Evolutionary conservation across 2,888 invertebrate genomes (phyloP).

Genomic region (Strigamia maritima): DNA sequence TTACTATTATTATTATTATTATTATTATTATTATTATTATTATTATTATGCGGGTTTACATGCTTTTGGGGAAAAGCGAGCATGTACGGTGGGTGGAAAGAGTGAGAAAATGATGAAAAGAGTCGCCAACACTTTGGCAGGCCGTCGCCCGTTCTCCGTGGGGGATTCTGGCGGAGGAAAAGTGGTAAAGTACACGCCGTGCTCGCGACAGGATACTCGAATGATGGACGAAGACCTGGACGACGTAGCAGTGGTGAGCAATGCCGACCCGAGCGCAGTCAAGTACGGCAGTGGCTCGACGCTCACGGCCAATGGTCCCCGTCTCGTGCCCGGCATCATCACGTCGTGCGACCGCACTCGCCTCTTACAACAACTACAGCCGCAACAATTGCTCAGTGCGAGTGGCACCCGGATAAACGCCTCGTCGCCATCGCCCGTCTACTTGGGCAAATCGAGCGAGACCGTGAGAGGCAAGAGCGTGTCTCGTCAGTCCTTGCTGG

Average conservation of each 20-base stretch:
- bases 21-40: too few species aligned
- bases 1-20: too few species aligned
- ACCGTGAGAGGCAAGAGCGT: slow-evolving; percentile 55
- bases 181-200: slow-evolving; percentile 52
- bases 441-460: slow-evolving; percentile 43
- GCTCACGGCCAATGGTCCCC: slow-evolving; percentile 60
- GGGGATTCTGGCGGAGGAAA: slow-evolving; percentile 44
- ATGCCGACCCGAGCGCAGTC: slow-evolving; percentile 58
- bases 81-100: background rate
- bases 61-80: too few species aligned
- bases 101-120: slow-evolving; percentile 41
- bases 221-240: slow-evolving; percentile 47
- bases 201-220: slow-evolving; percentile 48
- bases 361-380: slow-evolving; percentile 49
- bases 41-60: too few species aligned
- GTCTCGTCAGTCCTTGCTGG: slow-evolving; percentile 63
- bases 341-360: slow-evolving; percentile 47
- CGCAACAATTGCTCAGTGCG: slow-evolving; percentile 54
- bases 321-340: slow-evolving; percentile 53
- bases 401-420: slow-evolving; percentile 58
- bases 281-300: slow-evolving; percentile 60
- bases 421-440: slow-evolving; percentile 54
- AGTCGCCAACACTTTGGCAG: slow-evolving; percentile 40
- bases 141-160: slow-evolving; percentile 39
- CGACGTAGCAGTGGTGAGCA: slow-evolving; percentile 62